Evolutionary conservation across 1,140 invertebrate genomes (phyloP).

Genomic region (Colletes latitarsis): DNA sequence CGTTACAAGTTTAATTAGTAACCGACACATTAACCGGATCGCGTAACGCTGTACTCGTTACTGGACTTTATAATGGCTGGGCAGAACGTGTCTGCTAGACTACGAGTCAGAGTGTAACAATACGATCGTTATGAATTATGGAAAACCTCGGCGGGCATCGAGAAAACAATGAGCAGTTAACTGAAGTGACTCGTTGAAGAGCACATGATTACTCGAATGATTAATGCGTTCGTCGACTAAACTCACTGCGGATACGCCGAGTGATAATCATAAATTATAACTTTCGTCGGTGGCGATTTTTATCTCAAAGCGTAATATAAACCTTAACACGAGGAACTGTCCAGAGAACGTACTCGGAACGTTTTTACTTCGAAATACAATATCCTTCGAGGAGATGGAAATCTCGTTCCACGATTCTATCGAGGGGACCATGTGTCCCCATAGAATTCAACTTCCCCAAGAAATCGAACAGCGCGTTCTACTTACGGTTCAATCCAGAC

Average conservation of each 20-base stretch:
- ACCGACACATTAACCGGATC: background rate
- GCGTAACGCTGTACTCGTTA: background rate
- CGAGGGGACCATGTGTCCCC: background rate
- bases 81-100: too few species aligned
- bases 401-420: conserved; percentile 17
- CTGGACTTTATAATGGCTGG: background rate
- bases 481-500: too few species aligned
- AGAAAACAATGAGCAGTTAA: background rate
- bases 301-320: too few species aligned
- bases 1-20: conserved; percentile 25
- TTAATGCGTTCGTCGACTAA: background rate
- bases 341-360: background rate
- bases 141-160: background rate
- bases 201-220: background rate
- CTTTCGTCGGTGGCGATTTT: too few species aligned
- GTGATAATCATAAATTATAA: too few species aligned
- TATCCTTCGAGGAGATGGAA: background rate
- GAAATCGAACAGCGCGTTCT: conserved; percentile 1
- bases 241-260: too few species aligned
- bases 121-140: background rate
- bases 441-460: background rate
- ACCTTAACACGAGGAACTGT: background rate
- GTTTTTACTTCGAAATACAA: background rate
- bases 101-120: background rate
- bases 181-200: background rate